Evolutionary conservation across 2,113 vertebrate genomes (phyloP), one percentile per base, ranked within the genome.

Genomic region (Nesoenas mayeri): DNA sequence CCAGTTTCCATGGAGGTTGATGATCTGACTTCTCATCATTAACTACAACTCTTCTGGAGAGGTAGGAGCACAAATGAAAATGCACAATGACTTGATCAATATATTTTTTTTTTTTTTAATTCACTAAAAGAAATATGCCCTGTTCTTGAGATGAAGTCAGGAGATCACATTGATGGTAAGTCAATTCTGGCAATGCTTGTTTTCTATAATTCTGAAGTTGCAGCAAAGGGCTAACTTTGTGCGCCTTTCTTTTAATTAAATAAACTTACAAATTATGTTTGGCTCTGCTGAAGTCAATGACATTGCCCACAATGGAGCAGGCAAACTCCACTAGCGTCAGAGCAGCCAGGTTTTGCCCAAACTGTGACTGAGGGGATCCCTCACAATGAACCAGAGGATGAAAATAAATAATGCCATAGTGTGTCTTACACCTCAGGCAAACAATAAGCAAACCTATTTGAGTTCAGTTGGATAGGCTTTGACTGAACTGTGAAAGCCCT

Each of bases 301-400:
- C 7, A 21, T 28, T 77, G 25, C 17, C 32, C 48, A 15, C 17
- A 51, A 3, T 2, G 9, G 17, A 47, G 24, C 8, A 4, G 19
- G 28, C 11, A 38, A 88, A 40, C 21, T 54, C 51, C n/a, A 36
- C 4, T 36, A 21, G 21, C 12, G 19, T 57, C 44, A 65, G 15
- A 61, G 11, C 15, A 61, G 21, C 9, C 62, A 61, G 15, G 3
- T 54, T 79, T 93, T 79, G 7, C 24, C 32, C 25, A 15, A n/a
- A 60, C 2, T 48, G 6, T 5, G 11, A 0, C 8, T 1, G 0
- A 69, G n/a, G 9, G 2, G 6, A 13, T 44, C 67, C 71, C 34
- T 67, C 66, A 13, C 21, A 32, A 3, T 65, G 21, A 72, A 47
- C 10, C 5, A 1, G 16, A 79, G 5, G 28, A 61, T 2, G 4